Evolutionary conservation across 2,888 invertebrate species (phyloP).

Genomic region (Polyploca ridens): DNA sequence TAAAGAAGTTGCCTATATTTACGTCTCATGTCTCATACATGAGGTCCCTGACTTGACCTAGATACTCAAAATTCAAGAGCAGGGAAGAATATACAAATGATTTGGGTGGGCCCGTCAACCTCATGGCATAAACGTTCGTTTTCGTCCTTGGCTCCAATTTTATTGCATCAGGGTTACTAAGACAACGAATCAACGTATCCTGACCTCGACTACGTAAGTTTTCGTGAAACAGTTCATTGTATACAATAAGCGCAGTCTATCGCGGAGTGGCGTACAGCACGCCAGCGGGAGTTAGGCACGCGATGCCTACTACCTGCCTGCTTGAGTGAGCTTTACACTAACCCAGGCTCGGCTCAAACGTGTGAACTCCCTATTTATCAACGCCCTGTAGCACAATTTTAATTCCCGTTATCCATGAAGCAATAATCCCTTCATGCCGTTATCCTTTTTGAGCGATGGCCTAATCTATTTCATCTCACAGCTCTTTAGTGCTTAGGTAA

Average conservation of each 20-base stretch:
- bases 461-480: too few species aligned
- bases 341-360: neutral
- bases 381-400: neutral
- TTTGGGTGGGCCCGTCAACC: neutral
- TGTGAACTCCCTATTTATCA: neutral
- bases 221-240: constrained; percentile 25
- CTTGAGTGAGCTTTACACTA: neutral
- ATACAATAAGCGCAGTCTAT: constrained; percentile 42
- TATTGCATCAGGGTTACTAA: constrained; percentile 46
- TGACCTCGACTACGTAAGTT: constrained; percentile 46
- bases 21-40: neutral
- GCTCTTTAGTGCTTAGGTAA: too few species aligned
- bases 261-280: constrained; percentile 24
- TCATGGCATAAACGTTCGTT: neutral
- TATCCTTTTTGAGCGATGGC: too few species aligned
- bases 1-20: too few species aligned
- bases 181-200: constrained; percentile 53
- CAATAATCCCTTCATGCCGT: too few species aligned
- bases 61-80: neutral
- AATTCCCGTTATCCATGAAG: neutral
- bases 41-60: neutral
- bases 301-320: neutral
- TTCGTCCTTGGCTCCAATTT: constrained; percentile 41
- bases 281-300: constrained; percentile 8
- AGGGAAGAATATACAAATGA: neutral